Base-by-base conservation (phyloP, 2,113 vertebrate genomes). In the Poecilia latipinna region DNA sequence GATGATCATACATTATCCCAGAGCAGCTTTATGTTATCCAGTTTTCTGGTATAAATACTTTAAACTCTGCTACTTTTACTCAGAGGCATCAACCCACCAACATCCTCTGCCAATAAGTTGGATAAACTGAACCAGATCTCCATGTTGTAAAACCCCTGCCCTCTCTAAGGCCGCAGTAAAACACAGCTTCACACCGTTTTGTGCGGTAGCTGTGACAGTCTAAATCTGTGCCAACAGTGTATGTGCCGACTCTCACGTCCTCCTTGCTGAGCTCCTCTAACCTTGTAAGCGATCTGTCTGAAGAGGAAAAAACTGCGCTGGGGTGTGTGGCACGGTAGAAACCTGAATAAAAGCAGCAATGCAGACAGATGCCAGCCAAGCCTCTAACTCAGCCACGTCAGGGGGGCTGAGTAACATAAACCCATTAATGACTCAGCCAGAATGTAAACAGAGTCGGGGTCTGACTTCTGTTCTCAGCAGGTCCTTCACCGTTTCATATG, bases 201-300 rank as follows among this genome's bases (percentile, higher is more conserved):
- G 72, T n/a, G 48, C 3, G 2, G 39, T 26, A 60, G 60, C 48
- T 51, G 51, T 12, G 61, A 60, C 57, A 15, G 17, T 12, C 22
- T 7, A 22, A 24, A 37, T 17, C 62, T 75, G 48, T 61, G 24
- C 24, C 39, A 48, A 74, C 72, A 65, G 28, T 61, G 65, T 62
- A 70, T 72, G 83, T 82, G 90, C 51, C 7, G 68, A 10, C 69
- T 62, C 77, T 89, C 82, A 88, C 72, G 80, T 89, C 78, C 75
- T 75, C 80, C 48, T 39, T 4, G 17, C 42, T 26, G 54, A 44
- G 75, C 62, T 72, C 76, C 74, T 82, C 83, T 79, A 86, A 82
- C 80, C 66, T 79, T 78, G 79, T 85, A 91, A 88, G 68, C 80
- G 69, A 89, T 86, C 82, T 69, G 51, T 62, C 68, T 11, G 72